Conservation (phyloP, 2,888 invertebrate species). For the Anthophora plumipes region DNA sequence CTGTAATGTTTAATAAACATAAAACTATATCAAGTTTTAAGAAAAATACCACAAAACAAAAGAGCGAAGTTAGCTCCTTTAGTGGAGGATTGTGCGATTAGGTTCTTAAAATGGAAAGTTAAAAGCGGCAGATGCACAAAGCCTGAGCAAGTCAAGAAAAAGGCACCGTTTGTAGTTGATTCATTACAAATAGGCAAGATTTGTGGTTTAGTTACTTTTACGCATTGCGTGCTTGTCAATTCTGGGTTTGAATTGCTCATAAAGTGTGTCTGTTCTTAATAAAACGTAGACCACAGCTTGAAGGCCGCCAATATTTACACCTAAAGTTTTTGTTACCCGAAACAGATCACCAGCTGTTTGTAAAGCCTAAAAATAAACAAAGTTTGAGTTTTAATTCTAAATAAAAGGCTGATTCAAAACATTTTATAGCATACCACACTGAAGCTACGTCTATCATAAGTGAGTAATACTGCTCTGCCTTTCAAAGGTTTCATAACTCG, state of each 20-base stretch:
- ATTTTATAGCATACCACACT: conserved; percentile 63
- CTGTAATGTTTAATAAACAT: conserved; percentile 39
- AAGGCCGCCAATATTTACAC: conserved; percentile 78
- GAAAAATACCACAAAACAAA: not conserved
- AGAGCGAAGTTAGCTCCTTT: not conserved
- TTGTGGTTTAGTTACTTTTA: not conserved
- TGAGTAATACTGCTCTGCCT: conserved; percentile 86
- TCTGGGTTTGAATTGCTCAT: conserved; percentile 58
- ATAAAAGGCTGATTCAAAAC: not conserved
- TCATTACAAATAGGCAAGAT: conserved; percentile 67
- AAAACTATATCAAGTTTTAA: conserved; percentile 34
- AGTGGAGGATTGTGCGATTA: conserved; percentile 41
- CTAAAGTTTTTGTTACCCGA: conserved; percentile 73
- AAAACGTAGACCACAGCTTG: conserved; percentile 79
- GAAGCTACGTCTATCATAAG: conserved; percentile 82
- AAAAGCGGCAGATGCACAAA: conserved; percentile 69
- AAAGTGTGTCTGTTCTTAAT: conserved; percentile 68
- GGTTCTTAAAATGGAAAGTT: conserved; percentile 73
- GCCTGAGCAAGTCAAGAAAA: conserved; percentile 69
- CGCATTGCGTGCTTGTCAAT: not conserved
- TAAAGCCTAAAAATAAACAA: conserved; percentile 67
- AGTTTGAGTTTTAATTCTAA: not conserved
- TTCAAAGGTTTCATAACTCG: conserved; percentile 83
- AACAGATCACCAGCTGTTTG: conserved; percentile 71
- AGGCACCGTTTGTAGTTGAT: conserved; percentile 78